Percentiles rank a stretch among this genome's conserved stretches.
phyloP scores from a whole-genome alignment of 2,797 vertebrate species.

The Anguilla obscura region DNA sequence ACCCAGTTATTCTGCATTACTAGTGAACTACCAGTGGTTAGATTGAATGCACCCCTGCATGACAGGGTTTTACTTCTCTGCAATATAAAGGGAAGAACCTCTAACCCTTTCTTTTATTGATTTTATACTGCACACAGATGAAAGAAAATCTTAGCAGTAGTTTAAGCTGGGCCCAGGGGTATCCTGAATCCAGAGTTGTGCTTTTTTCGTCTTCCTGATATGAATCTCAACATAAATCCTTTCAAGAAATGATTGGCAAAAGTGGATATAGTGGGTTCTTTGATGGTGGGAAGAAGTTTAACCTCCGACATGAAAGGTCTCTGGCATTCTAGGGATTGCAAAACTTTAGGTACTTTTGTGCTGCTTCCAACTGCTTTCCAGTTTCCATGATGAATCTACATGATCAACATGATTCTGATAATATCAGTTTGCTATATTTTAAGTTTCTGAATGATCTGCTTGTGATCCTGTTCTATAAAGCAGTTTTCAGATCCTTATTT shows the following conservation, averaged over 20 bases:
- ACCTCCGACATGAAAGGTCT: not conserved
- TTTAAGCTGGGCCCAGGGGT: constrained; percentile 13
- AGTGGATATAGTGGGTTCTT: constrained; percentile 8
- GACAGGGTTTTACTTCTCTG: constrained; percentile 5
- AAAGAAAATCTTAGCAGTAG: constrained; percentile 29
- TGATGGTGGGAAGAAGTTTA: not conserved
- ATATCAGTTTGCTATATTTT: not conserved
- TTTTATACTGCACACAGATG: constrained; percentile 11
- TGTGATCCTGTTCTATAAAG: not conserved
- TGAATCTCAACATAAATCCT: constrained; percentile 18
- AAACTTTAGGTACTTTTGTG: not conserved
- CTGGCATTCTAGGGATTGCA: not conserved
- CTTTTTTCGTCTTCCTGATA: not conserved
- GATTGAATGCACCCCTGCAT: not conserved
- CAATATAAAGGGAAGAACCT: not conserved
- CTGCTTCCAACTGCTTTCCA: not conserved
- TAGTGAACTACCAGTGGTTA: not conserved
- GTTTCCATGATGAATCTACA: not conserved
- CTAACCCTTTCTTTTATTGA: constrained; percentile 7
- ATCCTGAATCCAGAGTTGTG: not conserved
- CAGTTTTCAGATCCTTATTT: not conserved
- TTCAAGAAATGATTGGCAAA: constrained; percentile 20
- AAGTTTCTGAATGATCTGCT: not conserved
- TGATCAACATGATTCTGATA: not conserved
- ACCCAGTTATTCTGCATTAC: not conserved